A percentile compares a stretch with the other conserved stretches of the same genome.
Conservation (phyloP, 2,113 vertebrate genomes). For the Muscicapa adusta region DNA sequence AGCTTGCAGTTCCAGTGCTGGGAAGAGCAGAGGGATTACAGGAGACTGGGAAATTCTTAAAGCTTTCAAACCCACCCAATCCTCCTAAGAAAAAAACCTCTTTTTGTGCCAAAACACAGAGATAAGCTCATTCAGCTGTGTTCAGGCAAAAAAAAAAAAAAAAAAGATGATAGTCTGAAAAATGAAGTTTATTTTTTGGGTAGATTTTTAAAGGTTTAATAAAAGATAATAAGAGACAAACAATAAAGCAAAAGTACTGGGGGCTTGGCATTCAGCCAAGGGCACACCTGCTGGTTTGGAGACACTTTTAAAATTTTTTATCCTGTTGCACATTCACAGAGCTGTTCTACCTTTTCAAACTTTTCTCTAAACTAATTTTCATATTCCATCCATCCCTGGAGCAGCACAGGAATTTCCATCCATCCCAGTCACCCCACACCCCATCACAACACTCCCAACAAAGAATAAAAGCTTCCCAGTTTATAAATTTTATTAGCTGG, state of each 20-base stretch:
- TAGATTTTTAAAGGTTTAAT: too few relatives aligned
- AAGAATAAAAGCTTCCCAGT: neutral
- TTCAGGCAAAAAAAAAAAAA: neutral
- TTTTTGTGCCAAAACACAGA: neutral
- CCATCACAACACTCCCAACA: neutral
- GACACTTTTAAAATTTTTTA: too few relatives aligned
- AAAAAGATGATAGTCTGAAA: neutral
- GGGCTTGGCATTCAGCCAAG: too few relatives aligned
- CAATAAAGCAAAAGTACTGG: too few relatives aligned
- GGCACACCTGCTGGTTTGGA: too few relatives aligned
- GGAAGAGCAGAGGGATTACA: neutral
- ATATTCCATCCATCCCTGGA: neutral
- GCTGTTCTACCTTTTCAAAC: too few relatives aligned
- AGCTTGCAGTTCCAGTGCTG: rapidly evolving
- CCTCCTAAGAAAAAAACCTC: neutral
- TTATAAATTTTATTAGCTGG: conserved; percentile 73
- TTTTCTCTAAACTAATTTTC: too few relatives aligned
- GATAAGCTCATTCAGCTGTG: rapidly evolving
- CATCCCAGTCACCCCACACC: neutral
- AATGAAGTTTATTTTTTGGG: too few relatives aligned
- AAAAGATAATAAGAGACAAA: too few relatives aligned
- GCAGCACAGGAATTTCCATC: neutral
- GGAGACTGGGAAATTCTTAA: neutral
- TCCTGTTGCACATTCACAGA: too few relatives aligned
- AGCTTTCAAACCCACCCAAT: neutral